A percentile compares a stretch with the other conserved stretches of the same genome.
These are phyloP conservation scores for Himantopus leucocephalus DNA, from an alignment of 2,113 vertebrate species.

Conservation along the genomic window DNA sequence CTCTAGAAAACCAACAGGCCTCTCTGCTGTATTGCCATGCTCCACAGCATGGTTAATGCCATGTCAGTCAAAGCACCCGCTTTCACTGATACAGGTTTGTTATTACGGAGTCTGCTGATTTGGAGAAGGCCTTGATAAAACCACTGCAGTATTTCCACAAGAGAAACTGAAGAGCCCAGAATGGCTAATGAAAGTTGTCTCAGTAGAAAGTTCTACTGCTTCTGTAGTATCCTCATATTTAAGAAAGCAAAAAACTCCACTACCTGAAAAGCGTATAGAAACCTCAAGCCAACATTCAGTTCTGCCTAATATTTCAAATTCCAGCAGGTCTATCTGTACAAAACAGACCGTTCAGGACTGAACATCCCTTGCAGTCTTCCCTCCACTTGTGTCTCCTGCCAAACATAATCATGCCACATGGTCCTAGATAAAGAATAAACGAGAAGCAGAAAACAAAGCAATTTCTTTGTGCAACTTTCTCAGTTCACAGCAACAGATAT, in stretches of 20 bases:
- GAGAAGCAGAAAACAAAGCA: background rate
- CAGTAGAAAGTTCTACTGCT: background rate
- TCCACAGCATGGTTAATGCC: background rate
- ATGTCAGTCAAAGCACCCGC: background rate
- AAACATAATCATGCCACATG: background rate
- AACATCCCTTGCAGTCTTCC: background rate
- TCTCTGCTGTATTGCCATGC: background rate
- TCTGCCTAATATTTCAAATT: background rate
- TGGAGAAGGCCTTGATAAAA: background rate
- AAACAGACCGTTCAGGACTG: background rate
- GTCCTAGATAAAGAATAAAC: background rate
- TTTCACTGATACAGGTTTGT: background rate
- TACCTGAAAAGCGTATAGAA: background rate
- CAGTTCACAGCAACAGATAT: background rate
- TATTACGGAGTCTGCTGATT: background rate
- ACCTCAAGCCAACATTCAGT: background rate
- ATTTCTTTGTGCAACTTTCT: background rate
- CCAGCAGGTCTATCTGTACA: background rate
- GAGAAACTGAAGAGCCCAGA: background rate
- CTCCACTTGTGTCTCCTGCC: background rate
- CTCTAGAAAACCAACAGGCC: background rate
- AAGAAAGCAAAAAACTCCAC: background rate
- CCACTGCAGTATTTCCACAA: background rate
- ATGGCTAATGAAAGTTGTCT: background rate
- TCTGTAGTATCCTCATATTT: background rate